Conservation (phyloP, 2,888 invertebrate genomes). For the Bhutanitis thaidina region DNA sequence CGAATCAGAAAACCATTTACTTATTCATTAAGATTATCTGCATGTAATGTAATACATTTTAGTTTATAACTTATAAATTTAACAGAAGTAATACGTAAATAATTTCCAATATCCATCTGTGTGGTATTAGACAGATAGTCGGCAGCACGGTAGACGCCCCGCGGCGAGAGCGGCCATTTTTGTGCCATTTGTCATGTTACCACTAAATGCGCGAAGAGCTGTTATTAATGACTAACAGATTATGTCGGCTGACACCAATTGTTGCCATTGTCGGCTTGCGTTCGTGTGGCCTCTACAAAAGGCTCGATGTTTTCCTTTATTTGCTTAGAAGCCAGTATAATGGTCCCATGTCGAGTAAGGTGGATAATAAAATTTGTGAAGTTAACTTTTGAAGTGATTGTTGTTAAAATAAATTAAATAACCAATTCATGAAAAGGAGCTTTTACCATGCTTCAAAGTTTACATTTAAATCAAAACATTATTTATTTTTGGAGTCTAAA, state of each 20-base stretch:
- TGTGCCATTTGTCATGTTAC: slow-evolving; percentile 76
- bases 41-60: too few relatives aligned
- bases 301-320: slow-evolving; percentile 28
- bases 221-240: slow-evolving; percentile 74
- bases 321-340: slow-evolving; percentile 32
- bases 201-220: slow-evolving; percentile 73
- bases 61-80: too few relatives aligned
- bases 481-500: too few relatives aligned
- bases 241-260: slow-evolving; percentile 56
- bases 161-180: slow-evolving; percentile 46
- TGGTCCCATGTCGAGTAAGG: slow-evolving; percentile 18
- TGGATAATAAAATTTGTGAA: slow-evolving; percentile 13
- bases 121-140: slow-evolving; percentile 49
- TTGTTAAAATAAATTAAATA: background rate
- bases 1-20: too few relatives aligned
- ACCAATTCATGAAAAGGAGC: too few relatives aligned
- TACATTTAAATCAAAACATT: too few relatives aligned
- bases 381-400: slow-evolving; percentile 7
- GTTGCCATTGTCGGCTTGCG: slow-evolving; percentile 45
- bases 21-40: too few relatives aligned
- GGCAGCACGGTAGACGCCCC: slow-evolving; percentile 50
- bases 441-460: too few relatives aligned
- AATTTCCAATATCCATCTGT: slow-evolving; percentile 33
- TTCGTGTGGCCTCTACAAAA: slow-evolving; percentile 23
- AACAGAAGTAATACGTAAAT: slow-evolving; percentile 2